Evolutionary conservation across 2,113 vertebrate genomes (phyloP).

Genomic region (Dinomys branickii): DNA sequence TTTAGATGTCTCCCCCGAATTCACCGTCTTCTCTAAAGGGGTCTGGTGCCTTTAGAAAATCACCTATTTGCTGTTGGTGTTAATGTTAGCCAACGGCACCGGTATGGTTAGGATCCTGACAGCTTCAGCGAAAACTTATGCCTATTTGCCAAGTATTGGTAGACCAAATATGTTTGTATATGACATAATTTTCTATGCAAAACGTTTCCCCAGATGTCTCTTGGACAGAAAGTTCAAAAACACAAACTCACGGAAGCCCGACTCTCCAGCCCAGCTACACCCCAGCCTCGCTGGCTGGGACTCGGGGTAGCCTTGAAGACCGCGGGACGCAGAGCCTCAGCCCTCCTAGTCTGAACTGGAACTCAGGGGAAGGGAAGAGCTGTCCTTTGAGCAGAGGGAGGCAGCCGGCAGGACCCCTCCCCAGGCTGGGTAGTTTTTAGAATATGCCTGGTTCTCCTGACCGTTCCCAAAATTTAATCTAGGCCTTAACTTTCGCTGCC

Average conservation of each 20-base stretch:
- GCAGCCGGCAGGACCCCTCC: neutral
- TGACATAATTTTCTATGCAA: neutral
- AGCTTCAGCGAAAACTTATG: neutral
- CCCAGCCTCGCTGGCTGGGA: neutral
- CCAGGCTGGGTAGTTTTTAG: accelerated
- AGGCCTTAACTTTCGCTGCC: neutral
- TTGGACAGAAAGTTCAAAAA: neutral
- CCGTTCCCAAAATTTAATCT: neutral
- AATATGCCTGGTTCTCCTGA: neutral
- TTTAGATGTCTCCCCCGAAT: accelerated
- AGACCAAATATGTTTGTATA: neutral
- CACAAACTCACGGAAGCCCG: accelerated
- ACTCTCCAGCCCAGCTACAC: neutral
- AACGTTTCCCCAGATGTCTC: neutral
- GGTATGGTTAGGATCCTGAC: neutral
- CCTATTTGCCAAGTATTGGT: neutral
- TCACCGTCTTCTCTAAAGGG: neutral
- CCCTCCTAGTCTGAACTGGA: neutral
- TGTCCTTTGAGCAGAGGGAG: accelerated
- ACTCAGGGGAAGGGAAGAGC: neutral
- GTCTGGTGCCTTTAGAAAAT: neutral
- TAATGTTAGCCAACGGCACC: neutral
- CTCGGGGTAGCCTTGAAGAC: neutral
- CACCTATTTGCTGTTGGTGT: neutral
- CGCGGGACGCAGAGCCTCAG: neutral